phyloP scores from a whole-genome alignment of 2,797 vertebrate genomes.

The Meda fulgida region DNA sequence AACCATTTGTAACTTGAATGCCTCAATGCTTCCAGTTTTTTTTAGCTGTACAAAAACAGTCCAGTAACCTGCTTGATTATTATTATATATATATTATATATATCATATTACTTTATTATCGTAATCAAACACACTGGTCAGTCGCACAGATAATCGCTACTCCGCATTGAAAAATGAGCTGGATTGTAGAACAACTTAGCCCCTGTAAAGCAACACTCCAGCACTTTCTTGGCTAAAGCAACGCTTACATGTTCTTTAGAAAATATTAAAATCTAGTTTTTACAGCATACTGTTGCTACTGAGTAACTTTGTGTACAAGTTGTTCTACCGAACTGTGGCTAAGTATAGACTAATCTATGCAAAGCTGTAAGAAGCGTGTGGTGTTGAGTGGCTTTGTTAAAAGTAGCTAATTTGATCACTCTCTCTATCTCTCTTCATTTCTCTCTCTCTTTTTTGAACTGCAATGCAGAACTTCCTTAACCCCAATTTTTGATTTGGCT shows the following conservation, averaged over 20 bases:
- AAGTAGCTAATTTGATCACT: neutral
- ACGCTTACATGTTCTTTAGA: neutral
- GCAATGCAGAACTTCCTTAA: constrained; percentile 53
- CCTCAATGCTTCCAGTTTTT: neutral
- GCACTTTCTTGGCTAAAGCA: neutral
- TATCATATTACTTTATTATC: neutral
- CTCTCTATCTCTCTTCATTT: neutral
- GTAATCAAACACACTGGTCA: neutral
- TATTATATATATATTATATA: no score
- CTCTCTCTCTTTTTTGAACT: constrained; percentile 43
- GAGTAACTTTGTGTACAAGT: neutral
- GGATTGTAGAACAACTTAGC: neutral
- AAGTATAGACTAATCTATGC: constrained; percentile 25
- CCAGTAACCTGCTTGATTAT: neutral
- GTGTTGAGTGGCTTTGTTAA: neutral
- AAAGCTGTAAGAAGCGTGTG: neutral
- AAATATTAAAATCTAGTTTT: neutral
- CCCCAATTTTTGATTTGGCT: constrained; percentile 61
- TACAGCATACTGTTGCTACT: neutral
- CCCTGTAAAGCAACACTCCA: neutral
- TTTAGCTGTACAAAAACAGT: neutral
- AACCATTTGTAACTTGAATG: neutral
- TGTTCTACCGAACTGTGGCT: neutral
- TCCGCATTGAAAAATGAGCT: neutral
- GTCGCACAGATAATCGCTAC: no score